These are phyloP conservation scores for Muscicapa adusta DNA, from an alignment of 2,113 vertebrate species.

Conservation along the genomic window DNA sequence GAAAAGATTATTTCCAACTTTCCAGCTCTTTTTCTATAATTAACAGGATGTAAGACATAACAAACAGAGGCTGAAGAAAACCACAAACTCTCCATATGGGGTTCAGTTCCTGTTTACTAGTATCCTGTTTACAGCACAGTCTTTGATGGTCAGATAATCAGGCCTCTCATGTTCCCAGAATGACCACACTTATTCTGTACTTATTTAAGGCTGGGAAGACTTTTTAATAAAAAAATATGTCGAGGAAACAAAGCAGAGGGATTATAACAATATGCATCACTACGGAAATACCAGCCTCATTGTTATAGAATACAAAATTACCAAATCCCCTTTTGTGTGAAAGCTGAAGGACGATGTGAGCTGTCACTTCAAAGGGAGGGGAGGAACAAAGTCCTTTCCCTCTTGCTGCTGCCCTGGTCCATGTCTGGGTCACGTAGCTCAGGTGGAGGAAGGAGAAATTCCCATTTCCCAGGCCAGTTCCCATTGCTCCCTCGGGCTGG, in stretches of 20 bases:
- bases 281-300: conserved; percentile 48
- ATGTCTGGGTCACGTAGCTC: not conserved
- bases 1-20: conserved; percentile 65
- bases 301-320: conserved; percentile 40
- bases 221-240: conserved; percentile 66
- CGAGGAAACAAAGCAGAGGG: conserved; percentile 53
- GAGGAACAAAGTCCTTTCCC: not conserved
- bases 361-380: not conserved
- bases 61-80: conserved; percentile 69
- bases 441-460: not conserved
- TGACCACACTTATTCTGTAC: conserved; percentile 55
- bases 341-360: not conserved
- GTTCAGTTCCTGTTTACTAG: conserved; percentile 66
- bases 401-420: not conserved
- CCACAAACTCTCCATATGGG: conserved; percentile 59
- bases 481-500: fast-evolving
- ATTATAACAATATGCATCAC: conserved; percentile 54
- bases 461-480: not conserved
- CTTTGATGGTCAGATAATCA: conserved; percentile 69
- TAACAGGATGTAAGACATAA: conserved; percentile 71
- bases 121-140: conserved; percentile 61
- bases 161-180: conserved; percentile 65
- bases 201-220: conserved; percentile 52
- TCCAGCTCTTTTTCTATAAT: conserved; percentile 70
- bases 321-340: conserved; percentile 34